Base-by-base conservation (phyloP, 2,888 invertebrate genomes). In the Acleris laterana region DNA sequence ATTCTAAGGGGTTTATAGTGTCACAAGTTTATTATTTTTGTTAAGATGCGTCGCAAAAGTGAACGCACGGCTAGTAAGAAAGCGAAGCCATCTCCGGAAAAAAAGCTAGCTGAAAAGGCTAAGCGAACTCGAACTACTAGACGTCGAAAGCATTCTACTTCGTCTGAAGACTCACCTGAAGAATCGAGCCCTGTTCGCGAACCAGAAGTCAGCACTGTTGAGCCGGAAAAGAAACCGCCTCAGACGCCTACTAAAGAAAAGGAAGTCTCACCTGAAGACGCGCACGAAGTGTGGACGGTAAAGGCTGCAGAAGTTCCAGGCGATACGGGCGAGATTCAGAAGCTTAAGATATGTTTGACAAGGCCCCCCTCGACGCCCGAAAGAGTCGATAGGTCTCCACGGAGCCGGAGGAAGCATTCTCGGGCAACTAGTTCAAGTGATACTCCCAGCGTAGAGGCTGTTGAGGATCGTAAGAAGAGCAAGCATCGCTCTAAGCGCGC, bases 1-100 rank as follows among this genome's bases (percentile, higher is more conserved):
- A 6, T 16, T 20, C 11, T 28, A 32, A 53, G 42, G 28, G 19
- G 20, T 61, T 61, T 55, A 3, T 25, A 49, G 53, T 56, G 38
- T 50, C n/a, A 38, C 22, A 46, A 32, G 19, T 38, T 16, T 69
- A 52, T 68, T 68, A 68, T 79, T 82, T 70, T 69, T 83, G 81
- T 70, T 70, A 72, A 80, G 63, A 96, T 96, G 96, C 95, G 96
- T 84, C 95, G 96, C 75, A 96, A 96, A 89, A 96, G 96, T 85
- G 95, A 96, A 94, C 89, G 95, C 93, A 83, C 93, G 93, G 80
- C 89, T 61, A 81, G 69, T 79, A 95, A 95, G 81, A 95, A 96
- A 83, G 85, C 94, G 7, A 95, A 95, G 82, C 84, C 94, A 77
- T 94, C 95, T 55, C 95, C 95, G 50, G 95, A 96, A 70, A 95